These are phyloP conservation scores for Lepidocolaptes lacrymiger DNA, from an alignment of 2,797 vertebrate species.

Conservation along the genomic window DNA sequence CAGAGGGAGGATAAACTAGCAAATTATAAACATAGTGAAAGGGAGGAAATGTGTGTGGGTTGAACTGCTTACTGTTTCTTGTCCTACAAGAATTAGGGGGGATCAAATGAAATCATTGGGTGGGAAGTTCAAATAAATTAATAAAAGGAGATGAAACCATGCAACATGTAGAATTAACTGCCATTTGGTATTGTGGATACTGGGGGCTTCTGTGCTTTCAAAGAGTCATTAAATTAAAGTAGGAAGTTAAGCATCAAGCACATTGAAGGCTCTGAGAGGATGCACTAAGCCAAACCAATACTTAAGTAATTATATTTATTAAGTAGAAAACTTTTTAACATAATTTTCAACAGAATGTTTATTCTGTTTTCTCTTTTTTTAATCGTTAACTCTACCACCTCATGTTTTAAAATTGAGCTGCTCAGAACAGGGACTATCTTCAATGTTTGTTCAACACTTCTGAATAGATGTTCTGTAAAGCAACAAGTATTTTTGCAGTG, in stretches of 20 bases:
- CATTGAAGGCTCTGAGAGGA: not conserved
- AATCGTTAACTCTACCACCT: not conserved
- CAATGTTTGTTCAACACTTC: not conserved
- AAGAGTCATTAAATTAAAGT: not conserved
- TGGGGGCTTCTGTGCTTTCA: not conserved
- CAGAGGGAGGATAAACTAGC: not conserved
- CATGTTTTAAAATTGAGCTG: not conserved
- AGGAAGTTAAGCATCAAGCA: not conserved
- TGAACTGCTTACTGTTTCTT: not conserved
- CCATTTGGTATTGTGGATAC: not conserved
- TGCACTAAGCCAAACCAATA: not conserved
- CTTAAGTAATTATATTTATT: not conserved
- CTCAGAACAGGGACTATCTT: not conserved
- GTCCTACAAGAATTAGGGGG: not conserved
- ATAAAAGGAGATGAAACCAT: not conserved
- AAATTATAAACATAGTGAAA: fast-evolving
- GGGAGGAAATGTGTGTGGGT: not conserved
- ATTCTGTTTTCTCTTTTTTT: not conserved
- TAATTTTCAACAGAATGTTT: not conserved
- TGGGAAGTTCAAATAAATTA: not conserved
- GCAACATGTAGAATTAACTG: not conserved
- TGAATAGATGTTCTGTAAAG: not conserved
- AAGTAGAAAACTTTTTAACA: not conserved
- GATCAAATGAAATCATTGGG: not conserved
- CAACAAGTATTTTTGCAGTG: not conserved